These are phyloP conservation scores for Spodoptera frugiperda DNA, from an alignment of 1,140 invertebrate species.

Conservation along the genomic window DNA sequence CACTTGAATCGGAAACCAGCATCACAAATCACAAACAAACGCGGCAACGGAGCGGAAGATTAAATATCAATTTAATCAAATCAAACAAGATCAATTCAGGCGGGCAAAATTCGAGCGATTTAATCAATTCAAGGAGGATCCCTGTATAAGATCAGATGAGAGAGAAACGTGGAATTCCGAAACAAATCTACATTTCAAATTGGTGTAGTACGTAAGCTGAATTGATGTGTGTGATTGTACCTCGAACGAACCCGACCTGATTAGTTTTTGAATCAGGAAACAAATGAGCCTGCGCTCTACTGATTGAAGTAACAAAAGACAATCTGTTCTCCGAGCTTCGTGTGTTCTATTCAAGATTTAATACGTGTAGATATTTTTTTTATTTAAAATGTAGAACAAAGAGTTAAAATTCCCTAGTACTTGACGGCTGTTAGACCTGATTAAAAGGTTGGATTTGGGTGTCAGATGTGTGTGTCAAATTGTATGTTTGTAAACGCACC, in stretches of 20 bases:
- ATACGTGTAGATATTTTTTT: too few species aligned
- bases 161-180: neutral
- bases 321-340: too few species aligned
- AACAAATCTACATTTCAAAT: slow-evolving; percentile 22
- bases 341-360: too few species aligned
- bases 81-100: neutral
- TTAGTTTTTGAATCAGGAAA: slow-evolving; percentile 12
- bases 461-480: too few species aligned
- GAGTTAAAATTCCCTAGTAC: too few species aligned
- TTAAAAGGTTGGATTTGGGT: too few species aligned
- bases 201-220: neutral
- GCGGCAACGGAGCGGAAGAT: neutral
- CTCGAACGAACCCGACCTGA: slow-evolving; percentile 10
- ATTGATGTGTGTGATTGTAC: neutral
- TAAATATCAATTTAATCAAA: slow-evolving; percentile 8
- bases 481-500: too few species aligned
- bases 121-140: slow-evolving; percentile 8
- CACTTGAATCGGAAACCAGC: neutral
- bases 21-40: neutral
- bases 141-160: neutral
- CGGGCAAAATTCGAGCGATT: too few species aligned
- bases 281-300: neutral
- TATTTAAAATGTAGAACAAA: too few species aligned
- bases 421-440: too few species aligned
- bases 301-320: too few species aligned